A percentile compares a stretch with the other conserved stretches of the same genome.
Conservation (phyloP, 2,797 vertebrate genomes). For the Toxotes lorentzi region DNA sequence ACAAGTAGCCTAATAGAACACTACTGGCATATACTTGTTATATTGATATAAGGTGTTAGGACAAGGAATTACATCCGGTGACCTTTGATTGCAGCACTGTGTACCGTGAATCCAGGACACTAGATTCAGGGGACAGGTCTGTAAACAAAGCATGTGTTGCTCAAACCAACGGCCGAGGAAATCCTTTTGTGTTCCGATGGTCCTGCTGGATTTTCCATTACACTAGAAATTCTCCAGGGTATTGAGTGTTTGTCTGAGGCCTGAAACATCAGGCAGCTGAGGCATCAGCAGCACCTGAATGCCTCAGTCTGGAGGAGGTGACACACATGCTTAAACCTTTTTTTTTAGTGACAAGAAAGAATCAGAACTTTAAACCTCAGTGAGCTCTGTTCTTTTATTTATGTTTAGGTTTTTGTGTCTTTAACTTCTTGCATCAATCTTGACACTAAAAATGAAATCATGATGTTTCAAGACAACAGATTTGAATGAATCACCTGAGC, state of each 20-base stretch:
- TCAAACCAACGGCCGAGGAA: constrained; percentile 11
- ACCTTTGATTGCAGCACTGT: constrained; percentile 28
- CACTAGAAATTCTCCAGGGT: background rate
- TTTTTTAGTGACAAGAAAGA: background rate
- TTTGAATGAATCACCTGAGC: constrained; percentile 82
- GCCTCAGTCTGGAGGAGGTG: background rate
- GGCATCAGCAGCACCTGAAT: constrained; percentile 4
- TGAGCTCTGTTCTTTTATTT: background rate
- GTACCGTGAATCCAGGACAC: constrained; percentile 36
- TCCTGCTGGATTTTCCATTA: constrained; percentile 34
- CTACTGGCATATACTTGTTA: background rate
- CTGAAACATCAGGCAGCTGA: constrained; percentile 17
- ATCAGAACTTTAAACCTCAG: background rate
- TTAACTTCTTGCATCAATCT: background rate
- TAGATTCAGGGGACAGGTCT: constrained; percentile 17
- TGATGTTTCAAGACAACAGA: background rate
- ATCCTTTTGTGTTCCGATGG: constrained; percentile 45
- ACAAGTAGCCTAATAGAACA: background rate
- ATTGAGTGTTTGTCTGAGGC: constrained; percentile 36
- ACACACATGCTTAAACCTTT: background rate
- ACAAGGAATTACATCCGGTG: constrained; percentile 1
- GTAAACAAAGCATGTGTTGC: constrained; percentile 41
- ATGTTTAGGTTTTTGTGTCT: background rate
- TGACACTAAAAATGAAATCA: background rate
- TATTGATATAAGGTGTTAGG: constrained; percentile 2